Evolutionary conservation across 2,888 invertebrate species (phyloP).

Genomic region (Alcis repandata): DNA sequence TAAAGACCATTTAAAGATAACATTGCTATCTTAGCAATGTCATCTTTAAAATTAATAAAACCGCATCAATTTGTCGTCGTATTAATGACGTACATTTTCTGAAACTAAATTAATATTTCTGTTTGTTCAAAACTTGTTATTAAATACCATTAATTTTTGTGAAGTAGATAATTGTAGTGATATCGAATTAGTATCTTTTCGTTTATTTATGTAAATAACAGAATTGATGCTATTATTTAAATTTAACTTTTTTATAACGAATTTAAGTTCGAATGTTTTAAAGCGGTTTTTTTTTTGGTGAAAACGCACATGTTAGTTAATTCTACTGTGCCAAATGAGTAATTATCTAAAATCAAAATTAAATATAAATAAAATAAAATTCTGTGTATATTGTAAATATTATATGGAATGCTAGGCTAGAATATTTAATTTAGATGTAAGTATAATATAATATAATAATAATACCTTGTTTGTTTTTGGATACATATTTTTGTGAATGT

Average conservation of each 20-base stretch:
- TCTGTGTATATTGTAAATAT: slow-evolving; percentile 34
- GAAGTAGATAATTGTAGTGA: no score
- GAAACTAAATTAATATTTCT: no score
- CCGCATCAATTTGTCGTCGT: no score
- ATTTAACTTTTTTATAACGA: neutral
- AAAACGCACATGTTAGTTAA: neutral
- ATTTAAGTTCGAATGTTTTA: neutral
- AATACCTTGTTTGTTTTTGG: slow-evolving; percentile 18
- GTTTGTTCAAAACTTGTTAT: no score
- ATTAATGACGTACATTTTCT: no score
- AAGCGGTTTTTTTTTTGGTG: neutral
- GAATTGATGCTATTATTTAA: no score
- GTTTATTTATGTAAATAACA: no score
- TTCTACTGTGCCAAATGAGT: slow-evolving; percentile 33
- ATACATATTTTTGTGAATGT: slow-evolving; percentile 33
- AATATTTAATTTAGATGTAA: slow-evolving; percentile 18
- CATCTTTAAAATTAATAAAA: no score
- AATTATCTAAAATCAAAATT: slow-evolving; percentile 6
- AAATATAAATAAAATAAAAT: slow-evolving; percentile 19
- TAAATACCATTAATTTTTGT: no score
- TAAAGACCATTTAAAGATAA: no score
- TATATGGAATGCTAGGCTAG: slow-evolving; percentile 17
- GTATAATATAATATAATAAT: slow-evolving; percentile 1
- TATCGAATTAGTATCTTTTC: no score
- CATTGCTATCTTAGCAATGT: no score